These are phyloP conservation scores for Thymelicus lineola DNA, from an alignment of 2,888 invertebrate genomes.

Conservation along the genomic window DNA sequence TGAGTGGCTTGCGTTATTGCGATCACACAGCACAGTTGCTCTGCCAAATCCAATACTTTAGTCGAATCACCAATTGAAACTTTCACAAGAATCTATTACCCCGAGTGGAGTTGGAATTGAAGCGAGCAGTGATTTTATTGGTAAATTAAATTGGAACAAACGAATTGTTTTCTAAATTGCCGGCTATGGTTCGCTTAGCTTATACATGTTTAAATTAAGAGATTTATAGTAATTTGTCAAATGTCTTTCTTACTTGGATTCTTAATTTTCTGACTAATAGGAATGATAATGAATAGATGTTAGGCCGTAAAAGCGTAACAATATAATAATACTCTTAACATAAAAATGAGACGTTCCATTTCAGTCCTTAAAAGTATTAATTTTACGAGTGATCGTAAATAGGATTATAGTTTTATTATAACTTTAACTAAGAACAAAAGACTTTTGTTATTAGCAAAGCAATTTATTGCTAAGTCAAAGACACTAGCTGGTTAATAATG, in stretches of 20 bases:
- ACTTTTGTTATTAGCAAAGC: too few species aligned
- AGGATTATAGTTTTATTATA: too few species aligned
- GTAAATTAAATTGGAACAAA: constrained; percentile 14
- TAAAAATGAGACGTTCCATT: not conserved
- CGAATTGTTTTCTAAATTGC: constrained; percentile 10
- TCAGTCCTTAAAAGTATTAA: not conserved
- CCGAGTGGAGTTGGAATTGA: not conserved
- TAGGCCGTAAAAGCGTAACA: not conserved
- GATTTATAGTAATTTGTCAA: not conserved
- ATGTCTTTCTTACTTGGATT: not conserved
- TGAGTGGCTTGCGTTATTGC: constrained; percentile 9
- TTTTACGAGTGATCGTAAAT: too few species aligned
- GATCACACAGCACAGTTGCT: constrained; percentile 2
- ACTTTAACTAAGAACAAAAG: too few species aligned
- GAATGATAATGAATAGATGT: not conserved
- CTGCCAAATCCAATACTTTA: constrained; percentile 21
- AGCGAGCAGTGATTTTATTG: constrained; percentile 3
- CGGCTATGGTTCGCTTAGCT: not conserved
- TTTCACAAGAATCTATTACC: constrained; percentile 9
- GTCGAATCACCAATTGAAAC: constrained; percentile 16
- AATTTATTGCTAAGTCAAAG: too few species aligned
- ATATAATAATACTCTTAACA: too few species aligned
- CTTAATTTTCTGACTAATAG: not conserved
- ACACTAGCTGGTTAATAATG: too few species aligned
- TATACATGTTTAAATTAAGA: constrained; percentile 5